Conservation (phyloP, 1,140 invertebrate species). For the Drosophila equinoxialis region DNA sequence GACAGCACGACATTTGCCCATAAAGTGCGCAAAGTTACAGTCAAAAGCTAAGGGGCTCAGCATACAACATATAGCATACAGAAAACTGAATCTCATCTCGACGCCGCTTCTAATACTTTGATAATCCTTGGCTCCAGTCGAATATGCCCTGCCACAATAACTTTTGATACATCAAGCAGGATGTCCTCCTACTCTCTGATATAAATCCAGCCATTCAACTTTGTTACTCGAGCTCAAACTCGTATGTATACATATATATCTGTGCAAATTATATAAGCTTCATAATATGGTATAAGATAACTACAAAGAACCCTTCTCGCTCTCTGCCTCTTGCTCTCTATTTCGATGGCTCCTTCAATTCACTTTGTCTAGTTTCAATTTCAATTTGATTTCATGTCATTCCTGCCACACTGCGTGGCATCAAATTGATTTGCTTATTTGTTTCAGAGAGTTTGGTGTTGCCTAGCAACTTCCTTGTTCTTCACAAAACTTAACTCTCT, state of each 20-base stretch:
- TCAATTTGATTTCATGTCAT: conserved; percentile 64
- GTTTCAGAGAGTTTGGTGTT: conserved; percentile 15
- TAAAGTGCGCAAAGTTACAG: conserved; percentile 77
- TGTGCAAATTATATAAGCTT: conserved; percentile 71
- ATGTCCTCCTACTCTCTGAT: conserved; percentile 2
- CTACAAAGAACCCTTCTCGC: conserved; percentile 23
- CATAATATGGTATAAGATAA: conserved; percentile 75
- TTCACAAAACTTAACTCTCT: conserved; percentile 6
- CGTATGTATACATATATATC: conserved; percentile 36
- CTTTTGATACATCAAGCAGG: conserved; percentile 59
- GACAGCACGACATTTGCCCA: conserved; percentile 42
- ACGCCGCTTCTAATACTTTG: conserved; percentile 65
- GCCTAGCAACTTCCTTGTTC: conserved; percentile 8
- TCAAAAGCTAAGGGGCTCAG: conserved; percentile 45
- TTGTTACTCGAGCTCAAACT: conserved; percentile 74
- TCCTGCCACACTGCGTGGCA: conserved; percentile 28
- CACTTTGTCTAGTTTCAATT: conserved; percentile 78
- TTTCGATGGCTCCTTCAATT: conserved; percentile 32
- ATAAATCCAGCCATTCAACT: conserved; percentile 66
- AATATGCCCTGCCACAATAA: conserved; percentile 65
- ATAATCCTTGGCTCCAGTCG: conserved; percentile 68
- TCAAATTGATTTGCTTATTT: conserved; percentile 70
- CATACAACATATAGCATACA: conserved; percentile 5
- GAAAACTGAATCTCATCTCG: conserved; percentile 22
- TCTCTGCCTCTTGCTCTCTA: not conserved